Evolutionary conservation across 2,113 vertebrate genomes (phyloP).

Genomic region (Synchiropus splendidus): DNA sequence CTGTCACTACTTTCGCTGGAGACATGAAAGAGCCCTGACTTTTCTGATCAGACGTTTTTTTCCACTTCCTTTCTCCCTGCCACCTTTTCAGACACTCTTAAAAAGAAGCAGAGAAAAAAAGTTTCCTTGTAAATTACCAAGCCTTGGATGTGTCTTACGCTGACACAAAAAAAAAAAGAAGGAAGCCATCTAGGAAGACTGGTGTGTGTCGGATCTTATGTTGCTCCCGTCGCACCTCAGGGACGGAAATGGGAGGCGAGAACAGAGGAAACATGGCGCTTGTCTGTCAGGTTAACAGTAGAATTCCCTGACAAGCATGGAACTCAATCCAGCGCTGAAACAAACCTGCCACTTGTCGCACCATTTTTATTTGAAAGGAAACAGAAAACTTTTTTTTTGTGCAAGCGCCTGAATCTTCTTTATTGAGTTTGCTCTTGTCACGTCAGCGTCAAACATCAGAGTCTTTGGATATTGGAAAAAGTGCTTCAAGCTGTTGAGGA

Average conservation of each 20-base stretch:
- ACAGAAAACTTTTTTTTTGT: too few species aligned
- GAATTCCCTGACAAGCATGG: constrained; percentile 2
- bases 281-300: constrained; percentile 12
- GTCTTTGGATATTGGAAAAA: too few species aligned
- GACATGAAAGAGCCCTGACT: constrained; percentile 37
- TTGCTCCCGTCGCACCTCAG: constrained; percentile 9
- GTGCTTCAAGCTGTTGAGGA: too few species aligned
- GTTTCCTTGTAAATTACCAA: constrained; percentile 40
- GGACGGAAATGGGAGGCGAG: not conserved
- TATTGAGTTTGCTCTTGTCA: too few species aligned
- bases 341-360: not conserved
- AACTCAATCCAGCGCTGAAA: not conserved
- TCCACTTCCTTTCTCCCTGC: constrained; percentile 18
- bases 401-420: too few species aligned
- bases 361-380: too few species aligned
- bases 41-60: constrained; percentile 28
- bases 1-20: constrained; percentile 13
- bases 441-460: too few species aligned
- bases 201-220: not conserved
- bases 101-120: constrained; percentile 23
- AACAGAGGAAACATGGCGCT: constrained; percentile 8
- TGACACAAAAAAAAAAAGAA: constrained; percentile 8
- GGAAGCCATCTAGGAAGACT: constrained; percentile 5
- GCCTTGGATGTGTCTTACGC: constrained; percentile 34
- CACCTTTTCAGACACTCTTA: constrained; percentile 33